A percentile compares a stretch with the other conserved stretches of the same genome.
Conservation (phyloP, 2,113 vertebrate species). For the Datnioides undecimradiatus region DNA sequence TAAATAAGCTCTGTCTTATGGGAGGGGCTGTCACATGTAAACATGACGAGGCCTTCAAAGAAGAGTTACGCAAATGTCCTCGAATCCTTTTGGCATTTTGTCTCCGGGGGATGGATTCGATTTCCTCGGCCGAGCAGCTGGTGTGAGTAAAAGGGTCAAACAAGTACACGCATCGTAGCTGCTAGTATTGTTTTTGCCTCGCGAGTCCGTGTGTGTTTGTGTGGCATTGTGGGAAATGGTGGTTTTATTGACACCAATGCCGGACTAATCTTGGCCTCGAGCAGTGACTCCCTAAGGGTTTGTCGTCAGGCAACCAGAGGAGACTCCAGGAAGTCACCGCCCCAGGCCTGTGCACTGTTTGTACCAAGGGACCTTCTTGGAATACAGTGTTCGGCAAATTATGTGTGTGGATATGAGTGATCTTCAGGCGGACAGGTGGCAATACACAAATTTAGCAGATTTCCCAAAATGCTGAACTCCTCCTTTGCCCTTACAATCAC, state of each 20-base stretch:
- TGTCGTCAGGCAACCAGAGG: no score
- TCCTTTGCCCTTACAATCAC: background rate
- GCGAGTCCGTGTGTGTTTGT: no score
- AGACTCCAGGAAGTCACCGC: background rate
- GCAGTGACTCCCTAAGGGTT: background rate
- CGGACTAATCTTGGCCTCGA: background rate
- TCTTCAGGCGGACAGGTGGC: background rate
- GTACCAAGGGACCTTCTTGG: background rate
- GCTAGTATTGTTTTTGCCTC: no score
- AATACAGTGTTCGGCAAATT: no score
- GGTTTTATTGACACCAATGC: no score
- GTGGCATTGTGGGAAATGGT: no score
- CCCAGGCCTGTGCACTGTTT: background rate
- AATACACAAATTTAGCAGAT: background rate
- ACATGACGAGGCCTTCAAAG: slow-evolving; percentile 16
- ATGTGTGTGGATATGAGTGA: no score
- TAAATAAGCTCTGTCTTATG: background rate
- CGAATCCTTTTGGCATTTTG: slow-evolving; percentile 16
- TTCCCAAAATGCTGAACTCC: background rate
- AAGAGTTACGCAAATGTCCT: slow-evolving; percentile 8
- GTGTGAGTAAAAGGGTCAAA: slow-evolving; percentile 12
- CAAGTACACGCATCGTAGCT: background rate
- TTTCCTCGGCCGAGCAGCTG: slow-evolving; percentile 23
- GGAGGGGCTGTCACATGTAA: background rate
- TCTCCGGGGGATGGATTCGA: slow-evolving; percentile 10